Percentiles rank a stretch among this genome's conserved stretches.
phyloP scores from a whole-genome alignment of 2,888 invertebrate species.

The Metellina segmentata region DNA sequence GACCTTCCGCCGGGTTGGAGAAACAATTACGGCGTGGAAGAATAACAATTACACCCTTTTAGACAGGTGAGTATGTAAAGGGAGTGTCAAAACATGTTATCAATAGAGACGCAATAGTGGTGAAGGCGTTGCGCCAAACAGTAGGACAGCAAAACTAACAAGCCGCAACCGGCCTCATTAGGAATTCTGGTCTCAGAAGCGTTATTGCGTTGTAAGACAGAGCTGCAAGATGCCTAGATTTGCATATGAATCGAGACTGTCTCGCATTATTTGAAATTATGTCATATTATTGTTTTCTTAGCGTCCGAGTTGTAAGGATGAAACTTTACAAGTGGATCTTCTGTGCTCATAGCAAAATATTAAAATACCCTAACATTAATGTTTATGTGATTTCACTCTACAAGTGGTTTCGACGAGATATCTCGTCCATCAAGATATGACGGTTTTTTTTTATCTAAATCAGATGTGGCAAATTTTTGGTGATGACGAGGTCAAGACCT shows the following conservation, averaged over 20 bases:
- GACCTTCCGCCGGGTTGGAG: neutral
- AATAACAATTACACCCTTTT: slow-evolving; percentile 14
- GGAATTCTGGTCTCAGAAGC: neutral
- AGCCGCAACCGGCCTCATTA: neutral
- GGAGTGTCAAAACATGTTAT: slow-evolving; percentile 7
- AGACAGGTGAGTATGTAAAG: neutral
- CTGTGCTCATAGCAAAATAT: too few species aligned
- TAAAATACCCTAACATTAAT: too few species aligned
- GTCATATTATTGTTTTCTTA: neutral
- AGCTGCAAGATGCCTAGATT: neutral
- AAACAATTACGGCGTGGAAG: slow-evolving; percentile 5
- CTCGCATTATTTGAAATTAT: neutral
- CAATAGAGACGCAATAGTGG: neutral
- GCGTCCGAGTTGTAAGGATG: neutral
- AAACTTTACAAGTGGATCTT: too few species aligned
- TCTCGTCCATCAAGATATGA: too few species aligned
- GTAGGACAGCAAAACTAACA: slow-evolving; percentile 19
- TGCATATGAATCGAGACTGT: neutral
- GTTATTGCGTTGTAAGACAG: neutral
- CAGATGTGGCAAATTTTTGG: too few species aligned
- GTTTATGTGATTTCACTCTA: too few species aligned
- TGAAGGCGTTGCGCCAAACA: neutral
- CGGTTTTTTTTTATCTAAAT: too few species aligned
- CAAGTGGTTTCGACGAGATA: too few species aligned
- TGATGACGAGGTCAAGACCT: too few species aligned